Evolutionary conservation across 2,888 invertebrate species (phyloP), one percentile per base, ranked within the genome.

Genomic region (Achlya flavicornis): DNA sequence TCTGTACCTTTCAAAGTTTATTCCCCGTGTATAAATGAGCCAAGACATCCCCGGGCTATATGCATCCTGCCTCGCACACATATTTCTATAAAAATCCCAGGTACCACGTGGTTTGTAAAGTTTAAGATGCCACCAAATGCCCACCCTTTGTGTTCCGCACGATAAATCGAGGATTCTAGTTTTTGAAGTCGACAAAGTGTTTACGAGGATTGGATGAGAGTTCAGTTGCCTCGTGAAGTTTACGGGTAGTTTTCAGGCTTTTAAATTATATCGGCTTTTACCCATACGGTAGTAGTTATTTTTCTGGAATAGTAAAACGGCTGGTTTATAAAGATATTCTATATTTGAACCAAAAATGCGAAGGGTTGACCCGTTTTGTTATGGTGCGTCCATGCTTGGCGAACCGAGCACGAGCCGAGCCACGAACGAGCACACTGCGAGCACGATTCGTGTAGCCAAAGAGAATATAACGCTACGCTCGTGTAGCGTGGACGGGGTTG

Each of bases 21-120:
- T 66, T 61, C 26, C 33, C 59, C 19, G 7, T 63, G 66, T 75
- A 77, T 71, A 79, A 78, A 81, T 76, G 78, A 81, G 77, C 65
- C 73, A 69, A 71, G 74, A 66, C 66, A 33, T 61, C 62, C 63
- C 65, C 61, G 58, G 61, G 61, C 66, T 59, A 61, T 63, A 64
- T 68, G 65, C 66, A 64, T 65, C 63, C 73, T 61, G 61, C 66
- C 61, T 62, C 58, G 63, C 64, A 74, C 61, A 70, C 72, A 76
- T 75, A 70, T 74, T 67, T 26, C 32, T 69, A 67, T 69, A 77
- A 77, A 75, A 78, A 74, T 76, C 70, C 68, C 61, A 43, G 41
- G 38, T 32, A 58, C 57, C 58, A 61, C 38, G 19, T 38, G 64
- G 63, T 38, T 41, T 64, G 65, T 65, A 59, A 71, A 71, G 58